Conservation (phyloP, 2,113 vertebrate genomes). For the Odontophorus gujanensis region DNA sequence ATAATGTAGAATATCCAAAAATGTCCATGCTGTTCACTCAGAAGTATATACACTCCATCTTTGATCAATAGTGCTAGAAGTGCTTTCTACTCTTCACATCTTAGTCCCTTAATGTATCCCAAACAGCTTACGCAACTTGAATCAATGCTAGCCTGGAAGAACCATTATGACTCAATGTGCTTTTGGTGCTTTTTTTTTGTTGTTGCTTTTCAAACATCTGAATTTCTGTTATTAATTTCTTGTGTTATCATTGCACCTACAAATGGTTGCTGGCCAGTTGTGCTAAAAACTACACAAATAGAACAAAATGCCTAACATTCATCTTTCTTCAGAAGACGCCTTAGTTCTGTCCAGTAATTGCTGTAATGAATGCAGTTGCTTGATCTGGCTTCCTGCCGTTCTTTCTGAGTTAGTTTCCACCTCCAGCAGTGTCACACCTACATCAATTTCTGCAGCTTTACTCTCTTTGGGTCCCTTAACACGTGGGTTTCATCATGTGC, state of each 20-base stretch:
- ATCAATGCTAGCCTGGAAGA: not conserved
- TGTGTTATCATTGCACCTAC: not conserved
- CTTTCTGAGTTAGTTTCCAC: not conserved
- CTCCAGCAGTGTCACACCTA: not conserved
- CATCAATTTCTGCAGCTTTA: not conserved
- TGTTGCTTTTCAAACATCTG: not conserved
- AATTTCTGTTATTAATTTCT: not conserved
- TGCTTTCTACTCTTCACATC: not conserved
- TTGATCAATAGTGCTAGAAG: not conserved
- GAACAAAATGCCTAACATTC: not conserved
- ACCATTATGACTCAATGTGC: not conserved
- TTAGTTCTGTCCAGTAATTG: not conserved
- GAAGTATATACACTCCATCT: not conserved
- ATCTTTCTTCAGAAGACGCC: not conserved
- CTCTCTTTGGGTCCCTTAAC: not conserved
- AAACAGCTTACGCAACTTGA: not conserved
- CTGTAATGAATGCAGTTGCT: not conserved
- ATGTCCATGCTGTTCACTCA: not conserved
- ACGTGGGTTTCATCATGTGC: rapidly evolving
- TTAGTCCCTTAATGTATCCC: not conserved
- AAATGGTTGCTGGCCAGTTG: not conserved
- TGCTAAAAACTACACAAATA: rapidly evolving
- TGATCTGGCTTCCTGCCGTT: not conserved
- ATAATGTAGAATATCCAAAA: not conserved
- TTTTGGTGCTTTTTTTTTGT: not conserved